A percentile compares a stretch with the other conserved stretches of the same genome.
phyloP scores from a whole-genome alignment of 2,113 vertebrate species.

The Hippocampus comes region DNA sequence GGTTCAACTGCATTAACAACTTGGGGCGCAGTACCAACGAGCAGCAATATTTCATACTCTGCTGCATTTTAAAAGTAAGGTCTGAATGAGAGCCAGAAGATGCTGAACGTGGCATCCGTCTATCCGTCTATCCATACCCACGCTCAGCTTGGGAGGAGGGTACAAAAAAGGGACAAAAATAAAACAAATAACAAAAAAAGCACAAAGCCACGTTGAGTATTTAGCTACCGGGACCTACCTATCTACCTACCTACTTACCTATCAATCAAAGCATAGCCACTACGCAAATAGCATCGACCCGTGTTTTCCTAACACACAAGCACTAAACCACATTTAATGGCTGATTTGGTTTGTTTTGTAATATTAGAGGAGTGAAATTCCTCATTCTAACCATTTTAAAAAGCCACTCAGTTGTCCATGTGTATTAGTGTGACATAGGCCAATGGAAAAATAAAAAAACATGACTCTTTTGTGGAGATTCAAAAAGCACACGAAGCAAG shows the following conservation, averaged over 20 bases:
- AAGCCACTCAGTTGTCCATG: neutral
- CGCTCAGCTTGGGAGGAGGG: no score
- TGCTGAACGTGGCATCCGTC: neutral
- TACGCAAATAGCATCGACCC: neutral
- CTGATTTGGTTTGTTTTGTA: neutral
- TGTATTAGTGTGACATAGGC: neutral
- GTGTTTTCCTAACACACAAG: neutral
- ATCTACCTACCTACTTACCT: no score
- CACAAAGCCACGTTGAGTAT: no score
- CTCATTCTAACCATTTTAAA: neutral
- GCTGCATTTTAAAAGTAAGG: neutral
- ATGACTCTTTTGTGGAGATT: neutral
- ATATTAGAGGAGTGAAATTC: neutral
- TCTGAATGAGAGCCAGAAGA: neutral
- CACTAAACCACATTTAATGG: neutral
- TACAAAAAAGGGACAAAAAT: no score
- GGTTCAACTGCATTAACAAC: conserved; percentile 55
- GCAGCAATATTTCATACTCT: conserved; percentile 13
- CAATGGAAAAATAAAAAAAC: neutral
- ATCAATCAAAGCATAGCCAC: neutral
- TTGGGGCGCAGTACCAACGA: conserved; percentile 40
- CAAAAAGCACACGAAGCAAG: neutral
- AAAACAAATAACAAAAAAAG: no score
- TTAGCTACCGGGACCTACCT: no score
- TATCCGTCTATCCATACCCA: no score